phyloP scores from a whole-genome alignment of 2,113 vertebrate genomes.

The Diadophis punctatus region DNA sequence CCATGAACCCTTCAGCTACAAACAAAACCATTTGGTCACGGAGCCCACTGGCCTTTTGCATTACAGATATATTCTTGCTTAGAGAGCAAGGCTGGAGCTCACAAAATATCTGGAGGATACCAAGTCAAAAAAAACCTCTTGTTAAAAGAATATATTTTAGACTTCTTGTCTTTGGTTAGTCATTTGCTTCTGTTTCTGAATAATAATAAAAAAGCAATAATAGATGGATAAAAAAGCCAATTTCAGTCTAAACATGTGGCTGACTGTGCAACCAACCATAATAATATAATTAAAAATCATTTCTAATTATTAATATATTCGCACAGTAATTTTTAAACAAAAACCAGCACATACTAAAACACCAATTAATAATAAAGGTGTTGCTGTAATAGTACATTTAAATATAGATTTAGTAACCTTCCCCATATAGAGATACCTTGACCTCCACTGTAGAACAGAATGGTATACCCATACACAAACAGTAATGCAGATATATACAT shows the following conservation, averaged over 20 bases:
- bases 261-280: not conserved
- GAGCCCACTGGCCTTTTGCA: not conserved
- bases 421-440: not conserved
- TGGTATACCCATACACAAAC: not conserved
- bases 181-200: not conserved
- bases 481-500: not conserved
- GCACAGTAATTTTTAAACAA: not conserved
- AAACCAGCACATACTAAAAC: not conserved
- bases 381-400: not conserved
- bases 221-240: not conserved
- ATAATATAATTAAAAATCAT: not conserved
- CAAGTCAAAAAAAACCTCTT: not conserved
- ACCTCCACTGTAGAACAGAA: not conserved
- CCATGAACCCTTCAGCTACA: not conserved
- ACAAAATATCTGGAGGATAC: not conserved
- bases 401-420: not conserved
- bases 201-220: not conserved
- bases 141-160: not conserved
- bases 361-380: too few relatives aligned
- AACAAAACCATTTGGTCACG: not conserved
- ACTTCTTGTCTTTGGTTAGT: not conserved
- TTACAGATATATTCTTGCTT: not conserved
- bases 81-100: not conserved
- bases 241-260: not conserved
- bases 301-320: not conserved